Percentiles rank a stretch among this genome's conserved stretches.
Evolutionary conservation across 64 coral and sea anemone genomes (phyloP).

Genomic region (Astreopora myriophthalma): DNA sequence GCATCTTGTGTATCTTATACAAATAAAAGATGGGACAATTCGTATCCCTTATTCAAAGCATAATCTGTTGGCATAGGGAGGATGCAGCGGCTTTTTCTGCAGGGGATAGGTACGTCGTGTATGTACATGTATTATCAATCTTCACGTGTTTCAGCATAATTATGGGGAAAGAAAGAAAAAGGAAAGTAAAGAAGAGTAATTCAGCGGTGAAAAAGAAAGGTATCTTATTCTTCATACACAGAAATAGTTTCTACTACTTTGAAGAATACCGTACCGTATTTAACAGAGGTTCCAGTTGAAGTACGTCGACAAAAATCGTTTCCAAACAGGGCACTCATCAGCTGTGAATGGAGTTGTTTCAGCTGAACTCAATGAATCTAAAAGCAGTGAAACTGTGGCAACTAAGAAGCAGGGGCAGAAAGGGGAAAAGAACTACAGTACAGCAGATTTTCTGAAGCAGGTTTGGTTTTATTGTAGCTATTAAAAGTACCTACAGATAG

Average conservation of each 20-base stretch:
- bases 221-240: not conserved
- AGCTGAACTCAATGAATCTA: not conserved
- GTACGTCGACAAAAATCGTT: not conserved
- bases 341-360: not conserved
- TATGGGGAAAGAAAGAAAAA: slow-evolving; percentile 44
- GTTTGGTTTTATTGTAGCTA: not conserved
- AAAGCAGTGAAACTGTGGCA: not conserved
- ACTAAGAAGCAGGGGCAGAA: not conserved
- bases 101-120: not conserved
- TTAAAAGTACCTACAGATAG: too few species aligned
- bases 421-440: not conserved
- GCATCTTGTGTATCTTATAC: too few species aligned
- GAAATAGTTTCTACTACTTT: not conserved
- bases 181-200: slow-evolving; percentile 1
- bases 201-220: slow-evolving; percentile 20
- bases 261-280: not conserved
- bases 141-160: not conserved
- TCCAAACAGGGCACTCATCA: not conserved
- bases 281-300: not conserved
- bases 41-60: too few species aligned
- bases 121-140: not conserved
- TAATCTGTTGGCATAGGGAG: too few species aligned
- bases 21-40: too few species aligned
- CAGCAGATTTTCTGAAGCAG: slow-evolving; percentile 33
- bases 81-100: slow-evolving; percentile 1